These are phyloP conservation scores for Pachypanchax playfairii DNA, from an alignment of 2,113 vertebrate genomes.

Conservation along the genomic window DNA sequence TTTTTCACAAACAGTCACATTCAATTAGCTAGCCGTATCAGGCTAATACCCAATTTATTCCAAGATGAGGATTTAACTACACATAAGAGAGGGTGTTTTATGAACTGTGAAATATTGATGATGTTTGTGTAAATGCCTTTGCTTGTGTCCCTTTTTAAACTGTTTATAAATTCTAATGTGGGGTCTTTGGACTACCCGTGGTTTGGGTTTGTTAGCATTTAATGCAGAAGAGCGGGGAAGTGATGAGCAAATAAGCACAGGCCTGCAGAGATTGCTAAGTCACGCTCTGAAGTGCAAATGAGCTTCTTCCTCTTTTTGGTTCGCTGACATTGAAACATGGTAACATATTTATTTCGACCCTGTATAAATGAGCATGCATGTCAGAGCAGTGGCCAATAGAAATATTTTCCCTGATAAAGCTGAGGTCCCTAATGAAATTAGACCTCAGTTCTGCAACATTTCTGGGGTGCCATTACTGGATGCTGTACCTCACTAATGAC, in stretches of 20 bases:
- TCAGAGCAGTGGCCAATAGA: slow-evolving; percentile 24
- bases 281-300: slow-evolving; percentile 82
- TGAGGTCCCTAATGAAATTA: slow-evolving; percentile 51
- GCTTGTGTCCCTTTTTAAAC: slow-evolving; percentile 69
- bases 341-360: slow-evolving; percentile 64
- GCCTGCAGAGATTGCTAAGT: slow-evolving; percentile 72
- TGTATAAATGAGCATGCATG: slow-evolving; percentile 49
- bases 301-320: slow-evolving; percentile 67
- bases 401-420: slow-evolving; percentile 28
- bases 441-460: slow-evolving; percentile 43
- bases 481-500: slow-evolving; percentile 55
- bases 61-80: slow-evolving; percentile 62
- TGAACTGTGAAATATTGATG: slow-evolving; percentile 81
- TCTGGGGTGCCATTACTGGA: slow-evolving; percentile 47
- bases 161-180: slow-evolving; percentile 80
- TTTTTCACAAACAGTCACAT: slow-evolving; percentile 71
- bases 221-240: slow-evolving; percentile 66
- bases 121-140: slow-evolving; percentile 80
- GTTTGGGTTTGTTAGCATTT: slow-evolving; percentile 75
- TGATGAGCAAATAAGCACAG: slow-evolving; percentile 74
- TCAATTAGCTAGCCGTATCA: slow-evolving; percentile 72
- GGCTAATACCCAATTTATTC: slow-evolving; percentile 57
- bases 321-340: slow-evolving; percentile 45
- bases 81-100: slow-evolving; percentile 73
- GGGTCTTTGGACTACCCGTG: slow-evolving; percentile 69